These are phyloP conservation scores for Channa striata DNA, from an alignment of 2,797 vertebrate species.

Conservation along the genomic window DNA sequence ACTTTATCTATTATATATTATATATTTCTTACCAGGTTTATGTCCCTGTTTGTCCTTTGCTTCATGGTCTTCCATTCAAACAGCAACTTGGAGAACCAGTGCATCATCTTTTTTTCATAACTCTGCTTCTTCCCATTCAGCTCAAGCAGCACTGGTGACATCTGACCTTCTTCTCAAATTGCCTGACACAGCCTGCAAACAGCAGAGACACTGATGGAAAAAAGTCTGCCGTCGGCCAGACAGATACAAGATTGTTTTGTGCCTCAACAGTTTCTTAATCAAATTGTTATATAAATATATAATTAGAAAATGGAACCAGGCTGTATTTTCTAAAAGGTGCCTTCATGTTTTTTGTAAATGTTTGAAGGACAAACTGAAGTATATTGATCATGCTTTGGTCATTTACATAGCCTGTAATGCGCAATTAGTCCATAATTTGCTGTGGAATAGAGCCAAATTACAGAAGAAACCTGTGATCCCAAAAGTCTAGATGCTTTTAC, in stretches of 20 bases:
- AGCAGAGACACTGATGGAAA: slow-evolving; percentile 11
- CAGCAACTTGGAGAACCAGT: no score
- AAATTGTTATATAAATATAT: no score
- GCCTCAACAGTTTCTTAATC: background rate
- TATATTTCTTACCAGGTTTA: no score
- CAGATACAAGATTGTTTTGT: slow-evolving; percentile 5
- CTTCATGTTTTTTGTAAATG: background rate
- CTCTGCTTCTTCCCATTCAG: no score
- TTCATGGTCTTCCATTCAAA: no score
- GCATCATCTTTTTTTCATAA: no score
- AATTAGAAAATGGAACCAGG: no score
- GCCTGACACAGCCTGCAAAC: slow-evolving; percentile 5
- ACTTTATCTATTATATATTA: no score
- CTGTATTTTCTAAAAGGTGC: no score
- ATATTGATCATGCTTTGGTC: slow-evolving; percentile 1
- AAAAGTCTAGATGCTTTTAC: slow-evolving; percentile 22
- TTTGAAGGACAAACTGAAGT: background rate
- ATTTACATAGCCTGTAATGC: slow-evolving; percentile 9
- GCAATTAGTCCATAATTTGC: slow-evolving; percentile 17
- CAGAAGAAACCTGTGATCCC: slow-evolving; percentile 6
- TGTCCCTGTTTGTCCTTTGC: no score
- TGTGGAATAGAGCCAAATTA: slow-evolving; percentile 42
- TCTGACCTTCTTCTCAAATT: slow-evolving; percentile 25
- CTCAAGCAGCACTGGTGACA: background rate
- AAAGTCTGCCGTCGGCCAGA: background rate